Base-by-base conservation (phyloP, 2,888 invertebrate species). In the Mantis religiosa region DNA sequence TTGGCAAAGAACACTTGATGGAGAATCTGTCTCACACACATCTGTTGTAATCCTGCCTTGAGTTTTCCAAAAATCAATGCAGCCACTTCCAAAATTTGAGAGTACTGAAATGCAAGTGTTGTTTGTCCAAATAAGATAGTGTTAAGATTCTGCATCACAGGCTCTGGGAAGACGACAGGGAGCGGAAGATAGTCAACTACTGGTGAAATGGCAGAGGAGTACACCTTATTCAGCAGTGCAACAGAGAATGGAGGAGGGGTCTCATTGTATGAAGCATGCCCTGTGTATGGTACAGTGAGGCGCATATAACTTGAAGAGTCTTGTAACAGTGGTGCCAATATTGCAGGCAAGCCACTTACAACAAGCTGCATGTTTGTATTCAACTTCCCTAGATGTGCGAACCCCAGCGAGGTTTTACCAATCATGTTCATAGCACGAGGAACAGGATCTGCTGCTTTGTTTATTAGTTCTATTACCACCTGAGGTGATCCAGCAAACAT, bases 31-130 rank as follows among this genome's bases (percentile, higher is more conserved):
- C 89, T 87, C 7, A 91, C 89, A 89, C 91, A 91, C 82, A 91
- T 28, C 85, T 91, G 91, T 34, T 90, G 89, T 20, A 91, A 87
- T 27, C 91, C 91, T 82, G 90, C 90, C 71, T 89, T 89, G 14
- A 90, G 71, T 81, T 90, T 90, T n/a, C 91, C 91, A 90, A 91
- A 90, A 89, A 90, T 89, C n/a, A 91, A 88, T 15, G 41, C n/a
- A 28, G 88, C 81, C n/a, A 90, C 87, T 82, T 90, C 90, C 27
- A 30, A 34, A 34, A 84, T 41, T 9, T n/a, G 85, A 41, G 41
- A 81, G 2, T 30, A 47, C 3, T 85, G n/a, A 28, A 88, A 28
- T 81, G 83, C 6, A 88, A 89, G 88, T 20, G 14, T 41, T 27
- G 89, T 89, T 41, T 88, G 85, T 27, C 28, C 84, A 25, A 8